These are phyloP conservation scores for Mythimna albipuncta DNA, from an alignment of 2,888 invertebrate species.

Conservation along the genomic window DNA sequence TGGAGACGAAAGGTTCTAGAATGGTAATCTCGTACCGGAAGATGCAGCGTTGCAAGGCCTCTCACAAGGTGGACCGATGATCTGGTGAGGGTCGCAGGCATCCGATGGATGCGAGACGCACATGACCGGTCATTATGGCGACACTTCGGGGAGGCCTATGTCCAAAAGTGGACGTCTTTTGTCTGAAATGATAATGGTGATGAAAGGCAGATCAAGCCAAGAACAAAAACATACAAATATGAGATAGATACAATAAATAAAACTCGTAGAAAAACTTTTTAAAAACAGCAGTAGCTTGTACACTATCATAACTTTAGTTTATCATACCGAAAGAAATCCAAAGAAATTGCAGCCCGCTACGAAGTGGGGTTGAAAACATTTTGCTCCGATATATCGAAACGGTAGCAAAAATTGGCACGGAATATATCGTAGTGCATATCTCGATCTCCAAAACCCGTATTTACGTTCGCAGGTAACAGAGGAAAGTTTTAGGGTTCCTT, in stretches of 20 bases:
- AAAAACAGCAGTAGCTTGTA: conserved; percentile 54
- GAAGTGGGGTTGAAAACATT: conserved; percentile 60
- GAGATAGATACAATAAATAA: conserved; percentile 14
- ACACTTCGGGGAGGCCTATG: too few relatives aligned
- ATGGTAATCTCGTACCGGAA: too few relatives aligned
- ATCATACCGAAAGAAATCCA: conserved; percentile 54
- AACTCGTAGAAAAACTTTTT: conserved; percentile 35
- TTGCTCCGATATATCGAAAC: conserved; percentile 62
- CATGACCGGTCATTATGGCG: too few relatives aligned
- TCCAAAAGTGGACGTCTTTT: too few relatives aligned
- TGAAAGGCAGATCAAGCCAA: background rate
- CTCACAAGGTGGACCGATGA: too few relatives aligned
- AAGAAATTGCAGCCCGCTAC: conserved; percentile 59
- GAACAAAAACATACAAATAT: conserved; percentile 1
- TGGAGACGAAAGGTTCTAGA: too few relatives aligned
- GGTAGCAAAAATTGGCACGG: conserved; percentile 73
- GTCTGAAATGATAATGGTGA: too few relatives aligned
- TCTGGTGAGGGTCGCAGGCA: too few relatives aligned
- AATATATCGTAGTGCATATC: conserved; percentile 78
- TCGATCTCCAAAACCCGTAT: conserved; percentile 83
- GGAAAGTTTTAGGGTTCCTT: conserved; percentile 74
- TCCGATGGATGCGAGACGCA: too few relatives aligned
- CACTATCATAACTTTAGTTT: conserved; percentile 60
- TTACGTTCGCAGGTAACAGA: conserved; percentile 83
- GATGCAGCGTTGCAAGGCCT: too few relatives aligned